These are phyloP conservation scores for Ceratina calcarata DNA, from an alignment of 1,140 invertebrate genomes.

Conservation along the genomic window DNA sequence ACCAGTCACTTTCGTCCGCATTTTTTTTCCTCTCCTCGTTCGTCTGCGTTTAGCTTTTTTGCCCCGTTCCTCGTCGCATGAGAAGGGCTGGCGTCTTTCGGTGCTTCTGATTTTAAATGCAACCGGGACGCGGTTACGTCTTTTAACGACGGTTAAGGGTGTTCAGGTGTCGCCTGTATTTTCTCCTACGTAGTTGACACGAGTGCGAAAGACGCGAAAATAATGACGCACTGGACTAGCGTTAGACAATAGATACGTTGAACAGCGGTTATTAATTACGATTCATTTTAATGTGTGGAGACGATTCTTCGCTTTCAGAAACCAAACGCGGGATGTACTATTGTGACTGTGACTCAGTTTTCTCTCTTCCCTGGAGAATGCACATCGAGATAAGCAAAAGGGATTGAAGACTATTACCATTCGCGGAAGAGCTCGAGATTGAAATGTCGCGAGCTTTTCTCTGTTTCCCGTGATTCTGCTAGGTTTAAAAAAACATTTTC, in stretches of 20 bases:
- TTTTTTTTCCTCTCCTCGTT: slow-evolving; percentile 13
- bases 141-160: neutral
- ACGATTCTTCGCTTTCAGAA: slow-evolving; percentile 4
- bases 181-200: neutral
- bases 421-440: slow-evolving; percentile 29
- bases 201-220: neutral
- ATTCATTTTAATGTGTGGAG: neutral
- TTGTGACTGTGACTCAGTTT: slow-evolving; percentile 12
- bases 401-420: slow-evolving; percentile 16
- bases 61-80: neutral
- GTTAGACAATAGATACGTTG: neutral
- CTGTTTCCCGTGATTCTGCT: slow-evolving; percentile 1
- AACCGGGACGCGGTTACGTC: neutral
- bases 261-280: slow-evolving; percentile 30
- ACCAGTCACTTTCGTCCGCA: slow-evolving; percentile 19
- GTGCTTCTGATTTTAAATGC: slow-evolving; percentile 20
- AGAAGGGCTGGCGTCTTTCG: neutral
- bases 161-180: neutral
- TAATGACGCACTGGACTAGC: neutral
- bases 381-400: neutral
- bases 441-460: slow-evolving; percentile 15
- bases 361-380: neutral
- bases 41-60: neutral
- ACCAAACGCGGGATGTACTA: neutral
- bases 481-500: slow-evolving; percentile 7